Percentiles rank a stretch among this genome's conserved stretches.
These are phyloP conservation scores for Eptesicus fuscus DNA, from an alignment of 2,113 vertebrate species.

Conservation along the genomic window DNA sequence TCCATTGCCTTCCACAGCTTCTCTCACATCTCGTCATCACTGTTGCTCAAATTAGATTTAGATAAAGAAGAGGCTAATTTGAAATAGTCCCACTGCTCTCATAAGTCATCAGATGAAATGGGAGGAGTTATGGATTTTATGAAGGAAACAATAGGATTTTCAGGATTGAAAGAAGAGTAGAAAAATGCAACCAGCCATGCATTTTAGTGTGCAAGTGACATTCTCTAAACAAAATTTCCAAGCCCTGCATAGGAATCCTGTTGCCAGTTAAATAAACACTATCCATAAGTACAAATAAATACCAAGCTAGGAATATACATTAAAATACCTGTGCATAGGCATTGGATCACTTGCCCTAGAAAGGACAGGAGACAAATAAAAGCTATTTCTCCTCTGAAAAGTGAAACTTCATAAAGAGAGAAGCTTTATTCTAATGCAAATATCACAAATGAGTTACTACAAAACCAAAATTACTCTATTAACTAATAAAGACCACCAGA, in stretches of 20 bases:
- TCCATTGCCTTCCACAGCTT: neutral
- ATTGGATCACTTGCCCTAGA: neutral
- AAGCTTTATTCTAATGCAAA: conserved; percentile 11
- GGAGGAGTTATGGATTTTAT: neutral
- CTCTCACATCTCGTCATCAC: neutral
- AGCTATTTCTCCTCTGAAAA: neutral
- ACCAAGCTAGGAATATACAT: neutral
- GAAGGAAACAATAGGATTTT: neutral
- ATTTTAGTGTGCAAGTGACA: neutral
- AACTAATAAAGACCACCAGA: neutral
- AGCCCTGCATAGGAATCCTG: neutral
- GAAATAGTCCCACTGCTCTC: neutral
- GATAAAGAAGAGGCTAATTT: neutral
- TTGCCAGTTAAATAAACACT: neutral
- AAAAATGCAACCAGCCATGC: neutral
- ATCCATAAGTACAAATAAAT: neutral
- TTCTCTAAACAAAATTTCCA: neutral
- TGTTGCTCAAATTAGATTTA: neutral
- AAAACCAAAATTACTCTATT: conserved; percentile 14
- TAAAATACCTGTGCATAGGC: neutral
- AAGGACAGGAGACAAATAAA: neutral
- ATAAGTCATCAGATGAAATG: neutral
- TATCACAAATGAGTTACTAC: neutral
- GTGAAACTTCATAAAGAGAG: neutral
- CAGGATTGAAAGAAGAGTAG: neutral